Base-by-base conservation (phyloP, 2,797 vertebrate genomes). In the Graptemys geographica region DNA sequence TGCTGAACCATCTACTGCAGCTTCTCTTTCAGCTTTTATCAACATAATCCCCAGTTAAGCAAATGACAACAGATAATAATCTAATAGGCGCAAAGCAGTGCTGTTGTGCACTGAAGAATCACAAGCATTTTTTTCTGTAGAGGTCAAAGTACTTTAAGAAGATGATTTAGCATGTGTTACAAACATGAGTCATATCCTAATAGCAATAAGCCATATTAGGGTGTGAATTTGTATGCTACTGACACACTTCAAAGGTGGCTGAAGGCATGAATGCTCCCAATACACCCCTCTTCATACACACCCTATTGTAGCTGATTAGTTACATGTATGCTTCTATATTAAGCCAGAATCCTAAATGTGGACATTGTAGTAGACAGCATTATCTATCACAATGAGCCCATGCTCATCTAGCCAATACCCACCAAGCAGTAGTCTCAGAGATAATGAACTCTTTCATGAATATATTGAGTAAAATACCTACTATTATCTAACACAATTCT, bases 91-190 rank as follows among this genome's bases (percentile, higher is more conserved):
- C n/a, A 90, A 51, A 93, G 47, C 23, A 15, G 31, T 84, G 21
- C 81, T 85, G 11, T 49, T 78, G 44, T 28, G 27, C 44, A 78
- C 74, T 78, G 72, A 79, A 93, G 81, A 56, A 41, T 79, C 11
- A 49, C 0, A 11, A 78, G 3, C 72, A 47, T 95, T 95, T 94
- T 33, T 27, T 93, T 25, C 53, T 83, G 15, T 51, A 80, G 72
- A 55, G 37, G 72, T 96, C 81, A n/a, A 87, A 85, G 79, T 28
- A 25, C 25, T 92, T 92, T 90, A 84, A 86, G 78, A 92, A 83
- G 41, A 76, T 65, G 90, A 31, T 79, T 92, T 88, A 93, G 4
- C 72, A 21, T 92, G 92, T 92, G 52, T n/a, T 89, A 80, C 81
- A 82, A 2, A 0, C 69, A 7, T 1, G 47, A 88, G 82, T 88